These are phyloP conservation scores for Patagioenas fasciata DNA, from an alignment of 2,113 vertebrate species.

Conservation along the genomic window DNA sequence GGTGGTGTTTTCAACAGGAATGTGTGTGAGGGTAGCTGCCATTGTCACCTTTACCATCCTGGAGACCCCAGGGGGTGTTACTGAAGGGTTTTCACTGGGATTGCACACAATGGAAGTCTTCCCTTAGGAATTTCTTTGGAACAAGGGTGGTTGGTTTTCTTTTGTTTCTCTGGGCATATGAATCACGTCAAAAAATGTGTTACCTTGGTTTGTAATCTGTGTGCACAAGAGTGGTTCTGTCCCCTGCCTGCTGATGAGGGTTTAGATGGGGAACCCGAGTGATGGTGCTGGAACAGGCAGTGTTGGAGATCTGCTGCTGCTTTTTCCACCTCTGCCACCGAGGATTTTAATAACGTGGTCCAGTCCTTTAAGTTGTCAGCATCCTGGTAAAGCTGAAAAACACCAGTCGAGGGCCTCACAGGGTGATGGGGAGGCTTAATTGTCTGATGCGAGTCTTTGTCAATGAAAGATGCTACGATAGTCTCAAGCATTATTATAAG, in stretches of 20 bases:
- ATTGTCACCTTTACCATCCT: background rate
- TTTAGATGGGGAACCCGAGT: background rate
- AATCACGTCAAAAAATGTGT: background rate
- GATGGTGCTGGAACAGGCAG: background rate
- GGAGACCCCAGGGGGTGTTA: background rate
- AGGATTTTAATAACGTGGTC: background rate
- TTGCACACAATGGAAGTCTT: background rate
- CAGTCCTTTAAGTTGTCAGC: background rate
- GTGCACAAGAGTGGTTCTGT: background rate
- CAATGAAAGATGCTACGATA: background rate
- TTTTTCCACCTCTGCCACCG: background rate
- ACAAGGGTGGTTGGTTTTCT: background rate
- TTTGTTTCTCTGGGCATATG: background rate
- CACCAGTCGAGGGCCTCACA: background rate
- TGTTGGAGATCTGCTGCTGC: background rate
- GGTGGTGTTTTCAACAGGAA: conserved; percentile 45
- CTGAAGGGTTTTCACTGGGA: background rate
- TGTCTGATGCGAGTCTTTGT: background rate
- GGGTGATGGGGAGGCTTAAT: background rate
- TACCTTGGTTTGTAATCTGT: background rate
- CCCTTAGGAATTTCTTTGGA: background rate
- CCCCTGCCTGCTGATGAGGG: background rate
- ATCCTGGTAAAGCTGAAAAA: conserved; percentile 1
- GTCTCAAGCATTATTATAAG: background rate
- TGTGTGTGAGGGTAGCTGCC: conserved; percentile 33